Evolutionary conservation across 2,113 vertebrate genomes (phyloP), one percentile per base, ranked within the genome.

Genomic region (Gopherus evgoodei): DNA sequence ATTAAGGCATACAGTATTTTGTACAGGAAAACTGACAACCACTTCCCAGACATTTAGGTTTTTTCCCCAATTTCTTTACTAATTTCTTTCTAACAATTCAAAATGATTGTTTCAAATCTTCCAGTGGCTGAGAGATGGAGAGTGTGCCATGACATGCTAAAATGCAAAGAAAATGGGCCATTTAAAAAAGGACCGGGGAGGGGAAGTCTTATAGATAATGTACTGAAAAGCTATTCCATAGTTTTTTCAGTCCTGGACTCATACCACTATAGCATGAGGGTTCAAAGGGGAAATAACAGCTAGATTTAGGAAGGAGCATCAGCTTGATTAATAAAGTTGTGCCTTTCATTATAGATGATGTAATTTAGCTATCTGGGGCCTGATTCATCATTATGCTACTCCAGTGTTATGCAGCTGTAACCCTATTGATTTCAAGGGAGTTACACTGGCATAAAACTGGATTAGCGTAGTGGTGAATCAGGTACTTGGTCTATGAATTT

Each of bases 1-100:
- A 93, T 90, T 87, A 90, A 93, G 44, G 79, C 69, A 16, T 5
- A 69, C 21, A 50, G 88, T 35, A 35, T 94, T 97, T 93, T 91
- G 88, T 79, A 85, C 22, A 50, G 16, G 72, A 91, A 94, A 95
- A 79, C 44, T 31, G 53, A 84, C 53, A 80, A 76, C 56, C 35
- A 8, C 85, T 42, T 93, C 88, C 89, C 53, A 82, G 62, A 83
- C 50, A 44, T 31, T 79, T 49, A 91, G 75, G 69, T 81, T 78
- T 89, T 86, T 83, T 93, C 62, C 16, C 21, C 27, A 91, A 80
- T 59, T 82, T 86, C 69, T 96, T 89, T 21, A 59, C 22, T 92
- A 76, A 72, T 78, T 92, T 84, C 65, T 93, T 90, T 88, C 50
- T 75, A 78, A 95, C 65, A 84, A 90, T 84, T 47, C 52, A 84